These are phyloP conservation scores for Netelia virgata DNA, from an alignment of 2,888 invertebrate genomes.

Conservation along the genomic window DNA sequence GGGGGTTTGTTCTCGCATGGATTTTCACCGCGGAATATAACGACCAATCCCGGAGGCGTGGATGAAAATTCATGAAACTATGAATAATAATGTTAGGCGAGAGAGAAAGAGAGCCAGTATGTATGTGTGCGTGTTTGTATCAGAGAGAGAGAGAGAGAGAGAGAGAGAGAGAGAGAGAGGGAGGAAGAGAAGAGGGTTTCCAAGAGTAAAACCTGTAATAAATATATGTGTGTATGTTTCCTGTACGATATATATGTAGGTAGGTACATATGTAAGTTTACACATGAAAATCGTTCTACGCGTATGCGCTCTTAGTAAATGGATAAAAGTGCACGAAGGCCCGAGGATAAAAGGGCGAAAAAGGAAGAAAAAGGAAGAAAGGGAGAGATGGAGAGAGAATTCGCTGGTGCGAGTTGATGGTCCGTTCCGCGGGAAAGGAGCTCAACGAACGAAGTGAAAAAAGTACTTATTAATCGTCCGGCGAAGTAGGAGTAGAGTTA, in stretches of 20 bases:
- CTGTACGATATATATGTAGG: not conserved
- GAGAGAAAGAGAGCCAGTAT: constrained; percentile 37
- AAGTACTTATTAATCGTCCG: constrained; percentile 46
- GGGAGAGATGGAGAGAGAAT: not conserved
- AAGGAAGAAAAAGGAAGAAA: not conserved
- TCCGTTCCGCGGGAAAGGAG: not conserved
- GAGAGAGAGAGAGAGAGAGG: constrained; percentile 31
- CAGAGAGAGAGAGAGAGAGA: constrained; percentile 27
- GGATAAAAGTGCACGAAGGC: constrained; percentile 28
- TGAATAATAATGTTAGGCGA: constrained; percentile 79
- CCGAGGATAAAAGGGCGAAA: not conserved
- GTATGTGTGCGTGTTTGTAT: no score
- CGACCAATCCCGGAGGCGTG: constrained; percentile 76
- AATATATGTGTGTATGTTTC: not conserved
- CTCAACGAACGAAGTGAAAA: constrained; percentile 2
- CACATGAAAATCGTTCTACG: constrained; percentile 1
- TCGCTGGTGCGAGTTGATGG: not conserved
- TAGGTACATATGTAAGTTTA: not conserved
- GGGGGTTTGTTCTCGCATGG: constrained; percentile 40
- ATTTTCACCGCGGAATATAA: constrained; percentile 69
- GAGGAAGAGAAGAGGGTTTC: constrained; percentile 9
- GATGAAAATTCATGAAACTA: constrained; percentile 83
- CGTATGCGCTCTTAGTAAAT: constrained; percentile 11
- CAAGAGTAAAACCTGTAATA: not conserved
- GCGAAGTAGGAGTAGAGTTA: not conserved